Conservation (phyloP, 2,113 vertebrate genomes). For the Verasper variegatus region DNA sequence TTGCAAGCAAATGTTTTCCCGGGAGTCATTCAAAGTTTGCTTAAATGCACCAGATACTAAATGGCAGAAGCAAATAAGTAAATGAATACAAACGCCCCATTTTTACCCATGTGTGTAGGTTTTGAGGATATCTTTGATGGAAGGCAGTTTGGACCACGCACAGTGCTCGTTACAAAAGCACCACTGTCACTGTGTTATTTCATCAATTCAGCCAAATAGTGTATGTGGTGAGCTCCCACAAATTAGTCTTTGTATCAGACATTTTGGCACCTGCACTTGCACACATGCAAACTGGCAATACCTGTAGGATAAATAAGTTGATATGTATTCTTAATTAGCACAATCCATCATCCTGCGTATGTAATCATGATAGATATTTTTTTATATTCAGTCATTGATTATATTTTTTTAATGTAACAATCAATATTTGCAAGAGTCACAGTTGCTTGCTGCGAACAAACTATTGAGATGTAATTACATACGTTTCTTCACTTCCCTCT, state of each 20-base stretch:
- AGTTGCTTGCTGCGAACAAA: conserved; percentile 1
- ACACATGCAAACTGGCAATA: conserved; percentile 5
- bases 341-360: conserved; percentile 15
- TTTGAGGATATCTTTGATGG: conserved; percentile 13
- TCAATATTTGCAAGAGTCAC: not conserved
- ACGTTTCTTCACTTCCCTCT: conserved; percentile 54
- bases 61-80: conserved; percentile 12
- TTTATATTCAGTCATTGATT: not conserved
- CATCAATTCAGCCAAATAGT: conserved; percentile 17
- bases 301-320: conserved; percentile 5
- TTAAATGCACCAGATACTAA: no score
- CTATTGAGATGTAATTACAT: not conserved
- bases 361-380: conserved; percentile 3
- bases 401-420: not conserved
- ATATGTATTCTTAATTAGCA: conserved; percentile 15
- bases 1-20: conserved; percentile 1
- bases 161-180: conserved; percentile 22
- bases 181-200: conserved; percentile 20
- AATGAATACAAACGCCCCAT: conserved; percentile 1
- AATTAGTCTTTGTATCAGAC: conserved; percentile 12
- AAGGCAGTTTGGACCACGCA: not conserved
- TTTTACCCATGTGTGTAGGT: not conserved
- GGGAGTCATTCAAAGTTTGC: not conserved
- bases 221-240: conserved; percentile 11
- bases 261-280: not conserved